A percentile compares a stretch with the other conserved stretches of the same genome.
These are phyloP conservation scores for Bombus consobrinus DNA, from an alignment of 1,140 invertebrate species.

Conservation along the genomic window DNA sequence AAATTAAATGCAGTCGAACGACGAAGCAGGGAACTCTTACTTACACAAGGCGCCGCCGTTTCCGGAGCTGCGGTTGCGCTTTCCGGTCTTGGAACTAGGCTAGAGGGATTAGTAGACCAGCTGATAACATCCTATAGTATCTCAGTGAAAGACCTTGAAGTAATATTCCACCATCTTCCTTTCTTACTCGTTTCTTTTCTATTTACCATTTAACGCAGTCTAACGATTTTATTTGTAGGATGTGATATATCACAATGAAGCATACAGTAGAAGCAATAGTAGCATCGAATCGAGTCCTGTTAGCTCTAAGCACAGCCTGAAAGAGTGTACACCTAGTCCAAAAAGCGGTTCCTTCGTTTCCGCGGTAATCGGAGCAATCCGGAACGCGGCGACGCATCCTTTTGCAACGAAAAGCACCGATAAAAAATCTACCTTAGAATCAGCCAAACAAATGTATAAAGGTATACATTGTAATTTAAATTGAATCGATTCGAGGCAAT, in stretches of 20 bases:
- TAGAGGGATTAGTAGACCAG: constrained; percentile 88
- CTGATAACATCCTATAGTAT: constrained; percentile 89
- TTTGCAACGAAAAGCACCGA: constrained; percentile 77
- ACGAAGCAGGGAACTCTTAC: constrained; percentile 85
- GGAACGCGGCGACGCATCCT: constrained; percentile 84
- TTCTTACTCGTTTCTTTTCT: background rate
- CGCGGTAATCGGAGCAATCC: constrained; percentile 87
- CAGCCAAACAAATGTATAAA: constrained; percentile 74
- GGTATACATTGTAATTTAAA: constrained; percentile 56
- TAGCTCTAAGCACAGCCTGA: constrained; percentile 81
- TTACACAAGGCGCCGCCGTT: constrained; percentile 88
- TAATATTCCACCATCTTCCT: constrained; percentile 70
- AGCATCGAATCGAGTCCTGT: constrained; percentile 85
- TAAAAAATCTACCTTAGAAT: constrained; percentile 71
- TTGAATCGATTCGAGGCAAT: no score
- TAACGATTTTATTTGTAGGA: constrained; percentile 80
- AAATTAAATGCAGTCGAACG: constrained; percentile 86
- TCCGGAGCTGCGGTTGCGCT: constrained; percentile 89
- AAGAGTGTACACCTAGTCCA: constrained; percentile 84
- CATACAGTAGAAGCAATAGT: constrained; percentile 86
- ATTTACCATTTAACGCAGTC: background rate
- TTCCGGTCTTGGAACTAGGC: constrained; percentile 86
- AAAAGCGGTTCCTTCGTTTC: constrained; percentile 86
- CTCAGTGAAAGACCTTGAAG: constrained; percentile 89
- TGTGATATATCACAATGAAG: constrained; percentile 90